phyloP scores from a whole-genome alignment of 2,797 vertebrate species.

The Coreius guichenoti region DNA sequence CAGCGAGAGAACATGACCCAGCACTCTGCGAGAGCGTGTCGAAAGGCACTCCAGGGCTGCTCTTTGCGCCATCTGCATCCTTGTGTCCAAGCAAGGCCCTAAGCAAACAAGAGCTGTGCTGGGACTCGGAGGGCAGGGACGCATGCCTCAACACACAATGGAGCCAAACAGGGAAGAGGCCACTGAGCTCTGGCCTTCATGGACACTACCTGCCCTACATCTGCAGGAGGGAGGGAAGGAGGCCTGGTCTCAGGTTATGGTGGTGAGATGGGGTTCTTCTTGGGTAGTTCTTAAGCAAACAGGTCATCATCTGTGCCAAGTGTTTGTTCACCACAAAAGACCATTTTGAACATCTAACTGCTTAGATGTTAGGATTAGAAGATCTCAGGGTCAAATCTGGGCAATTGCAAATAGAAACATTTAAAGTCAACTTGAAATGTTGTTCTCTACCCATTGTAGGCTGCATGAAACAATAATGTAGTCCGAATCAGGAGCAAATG shows the following conservation, averaged over 20 bases:
- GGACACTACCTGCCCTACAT: background rate
- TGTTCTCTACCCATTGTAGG: background rate
- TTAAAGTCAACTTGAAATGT: background rate
- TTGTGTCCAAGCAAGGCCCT: conserved; percentile 77
- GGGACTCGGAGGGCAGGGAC: conserved; percentile 71
- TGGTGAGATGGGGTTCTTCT: background rate
- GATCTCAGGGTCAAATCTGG: background rate
- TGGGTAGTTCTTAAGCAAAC: background rate
- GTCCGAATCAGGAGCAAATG: background rate
- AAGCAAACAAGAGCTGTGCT: conserved; percentile 78
- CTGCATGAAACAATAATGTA: too few species aligned
- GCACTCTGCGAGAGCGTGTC: conserved; percentile 87
- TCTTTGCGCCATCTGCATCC: conserved; percentile 82
- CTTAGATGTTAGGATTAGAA: background rate
- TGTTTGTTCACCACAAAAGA: background rate
- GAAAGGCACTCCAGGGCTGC: conserved; percentile 87
- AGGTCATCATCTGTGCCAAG: background rate
- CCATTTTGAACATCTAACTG: background rate
- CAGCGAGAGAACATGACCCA: conserved; percentile 93
- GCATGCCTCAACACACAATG: conserved; percentile 67
- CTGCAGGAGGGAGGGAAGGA: background rate
- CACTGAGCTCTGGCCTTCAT: conserved; percentile 28
- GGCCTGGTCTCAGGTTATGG: background rate
- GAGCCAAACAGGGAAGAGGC: conserved; percentile 62
- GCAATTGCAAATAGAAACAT: background rate